Evolutionary conservation across 2,113 vertebrate genomes (phyloP).

Genomic region (Peromyscus maniculatus): DNA sequence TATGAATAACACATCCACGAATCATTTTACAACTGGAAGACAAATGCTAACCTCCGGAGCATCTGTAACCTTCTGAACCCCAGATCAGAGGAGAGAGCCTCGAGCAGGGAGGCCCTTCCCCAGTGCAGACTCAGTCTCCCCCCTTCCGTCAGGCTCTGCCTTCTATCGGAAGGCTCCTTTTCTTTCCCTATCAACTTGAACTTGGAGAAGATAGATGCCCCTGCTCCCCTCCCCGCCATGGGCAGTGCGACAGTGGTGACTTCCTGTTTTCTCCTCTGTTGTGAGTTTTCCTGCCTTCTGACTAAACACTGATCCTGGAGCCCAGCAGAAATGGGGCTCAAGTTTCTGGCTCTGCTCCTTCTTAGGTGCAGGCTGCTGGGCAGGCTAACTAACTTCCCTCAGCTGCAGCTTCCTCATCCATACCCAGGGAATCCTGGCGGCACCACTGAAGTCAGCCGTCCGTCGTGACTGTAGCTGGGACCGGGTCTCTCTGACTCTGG

Average conservation of each 20-base stretch:
- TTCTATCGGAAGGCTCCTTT: neutral
- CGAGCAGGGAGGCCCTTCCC: neutral
- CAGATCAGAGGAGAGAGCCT: neutral
- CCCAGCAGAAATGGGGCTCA: neutral
- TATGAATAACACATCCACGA: neutral
- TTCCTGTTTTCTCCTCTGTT: neutral
- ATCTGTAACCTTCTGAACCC: neutral
- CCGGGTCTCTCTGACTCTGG: neutral
- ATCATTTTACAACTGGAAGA: neutral
- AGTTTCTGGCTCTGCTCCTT: neutral
- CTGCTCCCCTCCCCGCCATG: too few relatives aligned
- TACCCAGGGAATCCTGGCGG: neutral
- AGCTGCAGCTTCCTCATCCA: neutral
- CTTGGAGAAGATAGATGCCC: neutral
- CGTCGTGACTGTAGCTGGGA: neutral
- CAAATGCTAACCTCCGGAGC: neutral
- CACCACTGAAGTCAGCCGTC: neutral
- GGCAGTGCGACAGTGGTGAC: neutral
- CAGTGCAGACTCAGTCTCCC: too few relatives aligned
- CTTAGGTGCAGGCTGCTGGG: too few relatives aligned
- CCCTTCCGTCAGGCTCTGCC: neutral
- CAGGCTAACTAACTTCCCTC: neutral
- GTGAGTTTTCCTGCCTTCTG: slow-evolving; percentile 1
- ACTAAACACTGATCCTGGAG: neutral
- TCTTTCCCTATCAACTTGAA: neutral